Base-by-base conservation (phyloP, 2,797 vertebrate genomes). In the Emys orbicularis region DNA sequence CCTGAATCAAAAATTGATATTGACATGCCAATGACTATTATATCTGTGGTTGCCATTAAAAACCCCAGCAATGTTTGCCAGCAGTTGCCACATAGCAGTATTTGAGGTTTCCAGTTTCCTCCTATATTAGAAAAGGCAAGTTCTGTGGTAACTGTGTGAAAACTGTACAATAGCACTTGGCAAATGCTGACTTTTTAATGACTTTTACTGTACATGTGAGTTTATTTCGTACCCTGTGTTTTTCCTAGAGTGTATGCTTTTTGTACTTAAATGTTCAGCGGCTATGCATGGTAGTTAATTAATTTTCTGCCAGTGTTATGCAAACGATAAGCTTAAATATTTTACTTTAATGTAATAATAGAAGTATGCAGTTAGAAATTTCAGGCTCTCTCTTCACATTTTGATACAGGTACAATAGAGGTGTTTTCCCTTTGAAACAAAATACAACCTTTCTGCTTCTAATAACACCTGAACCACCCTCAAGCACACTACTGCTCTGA, bases 381-480 rank as follows among this genome's bases (percentile, higher is more conserved):
- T 76, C 31, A 81, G 88, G 8, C 13, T 77, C 12, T 87, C 12
- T 81, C 3, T 72, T 84, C 44, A 15, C 52, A 59, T 25, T 88
- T 95, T 90, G 7, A 11, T 72, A 93, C 31, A 87, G n/a, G 12
- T 83, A 80, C 68, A 56, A 23, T 81, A 80, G 52, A 12, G 93
- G 34, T 76, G n/a, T 15, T 95, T 80, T 31, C 2, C 12, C 10
- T 88, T 95, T 86, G 41, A 94, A 92, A 84, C 5, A 52, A 53
- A 92, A n/a, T 87, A 79, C 4, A 88, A 0, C 37, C 54, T 94
- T 93, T 88, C 86, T 95, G 81, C 76, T 93, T 96, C 94, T 79
- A 94, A 29, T 96, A 83, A 91, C 81, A 90, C 94, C 80, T 77
- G 41, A 93, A 37, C 41, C 90, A 12, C 84, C 79, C 88, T 97